Evolutionary conservation across 2,888 invertebrate species (phyloP), one percentile per base, ranked within the genome.

Genomic region (Melanostoma scalare): DNA sequence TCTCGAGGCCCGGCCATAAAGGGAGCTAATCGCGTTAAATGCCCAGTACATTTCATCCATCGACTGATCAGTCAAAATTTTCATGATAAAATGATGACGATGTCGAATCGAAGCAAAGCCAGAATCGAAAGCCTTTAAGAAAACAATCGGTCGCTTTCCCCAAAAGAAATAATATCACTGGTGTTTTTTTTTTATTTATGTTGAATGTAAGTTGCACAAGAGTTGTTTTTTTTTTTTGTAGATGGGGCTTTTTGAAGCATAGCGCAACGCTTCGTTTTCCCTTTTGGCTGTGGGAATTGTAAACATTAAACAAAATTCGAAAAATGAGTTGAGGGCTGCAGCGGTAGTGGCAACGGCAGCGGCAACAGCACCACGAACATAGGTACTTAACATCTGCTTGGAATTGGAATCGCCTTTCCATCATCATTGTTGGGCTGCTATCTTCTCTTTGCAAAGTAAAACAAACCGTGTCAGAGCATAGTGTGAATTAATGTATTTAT

Each of bases 261-360:
- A 86, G 81, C 67, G 81, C 81, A 85, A 87, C 87, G 86, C 87
- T 88, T 87, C 86, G 87, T 71, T 88, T 89, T 87, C 87, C 88
- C 85, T 87, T 87, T 88, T 76, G 50, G 63, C 86, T 86, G 74
- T 84, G 84, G 65, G 84, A 84, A 84, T 78, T 75, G 79, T 84
- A 84, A 84, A 79, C 79, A 79, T 46, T 42, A 36, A 8, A 10
- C 3, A 36, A 68, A 31, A 33, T 44, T 35, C 36, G n/a, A 61
- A 61, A 61, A 53, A 42, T 42, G 6, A 44, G 50, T 44, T 67
- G n/a, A 63, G 56, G 68, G 56, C 74, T 67, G 55, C 65, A 33
- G 48, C 10, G 48, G 6, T 3, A 48, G 3, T 40, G 36, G 5
- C 67, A 69, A 30, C 52, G 48, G 6, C 8, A 48, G 3, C 52